Percentiles rank a stretch among this genome's conserved stretches.
phyloP scores from a whole-genome alignment of 2,797 vertebrate species.

The Prunella strophiata region DNA sequence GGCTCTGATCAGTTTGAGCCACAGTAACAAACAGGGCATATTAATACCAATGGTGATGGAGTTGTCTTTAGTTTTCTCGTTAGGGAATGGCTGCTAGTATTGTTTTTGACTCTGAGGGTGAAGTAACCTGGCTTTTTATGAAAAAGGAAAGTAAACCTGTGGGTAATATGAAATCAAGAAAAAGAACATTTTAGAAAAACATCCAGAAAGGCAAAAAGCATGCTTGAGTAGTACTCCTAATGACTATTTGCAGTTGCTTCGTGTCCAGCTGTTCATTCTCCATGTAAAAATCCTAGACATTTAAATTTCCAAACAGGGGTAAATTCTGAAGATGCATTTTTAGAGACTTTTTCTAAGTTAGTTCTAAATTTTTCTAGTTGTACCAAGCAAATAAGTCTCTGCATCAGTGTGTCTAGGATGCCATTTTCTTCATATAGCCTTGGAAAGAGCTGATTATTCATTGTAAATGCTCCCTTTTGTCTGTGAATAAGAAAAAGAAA shows the following conservation, averaged over 20 bases:
- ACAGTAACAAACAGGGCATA: not conserved
- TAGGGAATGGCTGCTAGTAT: not conserved
- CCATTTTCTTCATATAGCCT: not conserved
- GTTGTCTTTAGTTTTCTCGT: not conserved
- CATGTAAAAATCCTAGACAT: not conserved
- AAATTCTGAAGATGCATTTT: not conserved
- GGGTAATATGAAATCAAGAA: not conserved
- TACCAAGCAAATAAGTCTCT: not conserved
- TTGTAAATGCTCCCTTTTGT: not conserved
- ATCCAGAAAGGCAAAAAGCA: not conserved
- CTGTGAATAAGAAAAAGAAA: not conserved
- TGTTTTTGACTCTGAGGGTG: not conserved
- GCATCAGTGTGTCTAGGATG: not conserved
- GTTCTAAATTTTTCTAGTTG: not conserved
- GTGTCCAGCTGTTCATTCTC: not conserved
- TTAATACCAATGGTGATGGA: slow-evolving; percentile 13
- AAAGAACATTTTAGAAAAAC: not conserved
- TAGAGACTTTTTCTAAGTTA: not conserved
- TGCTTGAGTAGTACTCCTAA: not conserved
- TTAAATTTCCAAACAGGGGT: not conserved
- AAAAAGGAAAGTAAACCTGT: not conserved
- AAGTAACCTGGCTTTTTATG: not conserved
- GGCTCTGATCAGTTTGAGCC: slow-evolving; percentile 10
- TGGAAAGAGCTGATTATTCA: not conserved
- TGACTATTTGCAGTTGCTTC: not conserved